Base-by-base conservation (phyloP, 2,797 vertebrate genomes). In the Oreochromis mossambicus region DNA sequence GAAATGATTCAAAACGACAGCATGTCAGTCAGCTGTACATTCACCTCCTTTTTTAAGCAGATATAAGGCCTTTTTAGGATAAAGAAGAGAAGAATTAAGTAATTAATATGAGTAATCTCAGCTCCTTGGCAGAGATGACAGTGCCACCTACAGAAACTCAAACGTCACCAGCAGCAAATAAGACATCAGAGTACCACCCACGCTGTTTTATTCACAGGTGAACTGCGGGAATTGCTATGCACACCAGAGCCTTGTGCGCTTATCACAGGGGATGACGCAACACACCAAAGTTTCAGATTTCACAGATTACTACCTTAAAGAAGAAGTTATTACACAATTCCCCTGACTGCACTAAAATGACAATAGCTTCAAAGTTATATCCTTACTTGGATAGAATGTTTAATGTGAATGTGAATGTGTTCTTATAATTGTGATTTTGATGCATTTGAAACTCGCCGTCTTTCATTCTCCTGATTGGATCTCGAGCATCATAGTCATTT, bases 81-180 rank as follows among this genome's bases (percentile, higher is more conserved):
- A 63, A 52, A 32, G 5, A 38, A 32, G 46, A 21, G 8, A 55
- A n/a, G 26, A 85, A 26, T n/a, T n/a, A 24, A 10, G 46, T 36
- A 81, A 55, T 79, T 21, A 77, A 81, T 70, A 51, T 52, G 63
- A 77, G 78, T 34, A 54, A 84, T 46, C 21, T 75, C 70, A 80
- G n/a, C 50, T 68, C 43, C 5, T 15, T 11, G 36, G 29, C 55
- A 77, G 58, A 87, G 79, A 80, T 41, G 63, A 83, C 56, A 78
- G 66, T 70, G 61, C 73, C 83, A 88, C 85, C 82, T 83, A 73
- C 84, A 84, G 84, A 87, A 75, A 87, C 51, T 7, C 19, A 34
- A 78, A 81, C 48, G 34, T 83, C 81, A 86, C 43, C 54, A 32
- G 36, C 50, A 63, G 34, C 41, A 77, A 80, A 81, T 43, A 38